Conservation (phyloP, 2,113 vertebrate species). For the Zosterops lateralis region DNA sequence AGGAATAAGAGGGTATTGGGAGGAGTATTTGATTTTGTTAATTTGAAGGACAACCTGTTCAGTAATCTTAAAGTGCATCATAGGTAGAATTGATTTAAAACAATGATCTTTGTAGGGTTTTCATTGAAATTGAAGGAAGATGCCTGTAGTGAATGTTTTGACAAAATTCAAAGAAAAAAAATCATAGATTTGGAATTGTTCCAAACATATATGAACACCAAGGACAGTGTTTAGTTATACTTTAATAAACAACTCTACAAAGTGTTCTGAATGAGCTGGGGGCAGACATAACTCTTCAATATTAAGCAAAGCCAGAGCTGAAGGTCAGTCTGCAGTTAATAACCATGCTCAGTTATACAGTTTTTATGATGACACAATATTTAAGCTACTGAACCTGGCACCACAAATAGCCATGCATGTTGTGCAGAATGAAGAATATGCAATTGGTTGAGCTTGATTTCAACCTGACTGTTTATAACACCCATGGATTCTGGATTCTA, state of each 20-base stretch:
- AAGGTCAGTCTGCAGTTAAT: slow-evolving; percentile 60
- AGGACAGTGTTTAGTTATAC: slow-evolving; percentile 82
- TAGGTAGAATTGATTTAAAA: neutral
- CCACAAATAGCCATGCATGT: neutral
- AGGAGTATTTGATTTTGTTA: neutral
- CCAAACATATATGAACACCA: slow-evolving; percentile 58
- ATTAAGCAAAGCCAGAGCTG: slow-evolving; percentile 71
- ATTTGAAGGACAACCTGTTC: neutral
- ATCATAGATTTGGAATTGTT: slow-evolving; percentile 54
- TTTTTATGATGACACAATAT: slow-evolving; percentile 16
- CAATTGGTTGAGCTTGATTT: neutral
- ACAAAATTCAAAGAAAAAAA: slow-evolving; percentile 39
- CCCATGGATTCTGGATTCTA: neutral
- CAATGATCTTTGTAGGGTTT: neutral
- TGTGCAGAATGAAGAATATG: neutral
- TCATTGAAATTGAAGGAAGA: neutral
- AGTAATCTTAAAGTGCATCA: neutral
- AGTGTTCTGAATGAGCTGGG: slow-evolving; percentile 77
- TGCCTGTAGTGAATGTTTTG: neutral
- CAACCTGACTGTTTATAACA: neutral
- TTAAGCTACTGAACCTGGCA: slow-evolving; percentile 19
- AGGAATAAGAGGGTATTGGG: neutral
- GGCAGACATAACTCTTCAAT: slow-evolving; percentile 76
- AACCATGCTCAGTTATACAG: slow-evolving; percentile 49
- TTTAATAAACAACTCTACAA: slow-evolving; percentile 85